Evolutionary conservation across 2,888 invertebrate species (phyloP), one percentile per base, ranked within the genome.

Genomic region (Rhopalosiphum nymphaeae): DNA sequence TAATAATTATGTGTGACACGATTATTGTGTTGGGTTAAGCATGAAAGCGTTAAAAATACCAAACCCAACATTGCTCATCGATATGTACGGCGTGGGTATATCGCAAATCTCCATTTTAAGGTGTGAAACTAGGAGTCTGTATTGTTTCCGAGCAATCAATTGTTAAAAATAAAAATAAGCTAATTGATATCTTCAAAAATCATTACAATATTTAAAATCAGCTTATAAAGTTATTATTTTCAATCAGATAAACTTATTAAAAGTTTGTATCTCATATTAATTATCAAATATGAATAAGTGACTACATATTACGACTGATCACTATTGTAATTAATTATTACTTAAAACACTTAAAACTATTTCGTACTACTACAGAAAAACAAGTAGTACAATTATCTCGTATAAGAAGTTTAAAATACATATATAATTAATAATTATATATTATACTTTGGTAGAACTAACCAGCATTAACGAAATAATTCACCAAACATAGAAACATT

Each of bases 1-100:
- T 86, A 57, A 57, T 86, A 44, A 91, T 91, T 44, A 86, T 86
- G 85, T 91, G 91, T 86, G 91, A 86, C 91, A 91, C 91, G 44
- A 91, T 61, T 91, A 91, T 3, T 49, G 61, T 26, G 61, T 29
- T 53, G 25, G 42, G 42, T 53, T 67, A 91, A 91, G 26, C 91
- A 92, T 25, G 88, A 92, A 88, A 92, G 88, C 88, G 67, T 92
- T 87, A 36, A 86, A 57, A 89, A 61, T 87, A 67, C 92, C 93
- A 89, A 93, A 21, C 93, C 89, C 89, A 88, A 78, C 42, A 89
- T 93, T 89, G 67, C 53, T 88, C 53, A 88, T 67, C 88, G 92
- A 88, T 42, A 88, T 84, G 21, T 67, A 87, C 36, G 21, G 44
- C 44, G 89, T 89, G 89, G 89, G 53, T 56, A 89, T 61, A 49